A percentile compares a stretch with the other conserved stretches of the same genome.
Conservation (phyloP, 53 echinoderm and acorn worm genomes). For the Holothuria leucospilota region DNA sequence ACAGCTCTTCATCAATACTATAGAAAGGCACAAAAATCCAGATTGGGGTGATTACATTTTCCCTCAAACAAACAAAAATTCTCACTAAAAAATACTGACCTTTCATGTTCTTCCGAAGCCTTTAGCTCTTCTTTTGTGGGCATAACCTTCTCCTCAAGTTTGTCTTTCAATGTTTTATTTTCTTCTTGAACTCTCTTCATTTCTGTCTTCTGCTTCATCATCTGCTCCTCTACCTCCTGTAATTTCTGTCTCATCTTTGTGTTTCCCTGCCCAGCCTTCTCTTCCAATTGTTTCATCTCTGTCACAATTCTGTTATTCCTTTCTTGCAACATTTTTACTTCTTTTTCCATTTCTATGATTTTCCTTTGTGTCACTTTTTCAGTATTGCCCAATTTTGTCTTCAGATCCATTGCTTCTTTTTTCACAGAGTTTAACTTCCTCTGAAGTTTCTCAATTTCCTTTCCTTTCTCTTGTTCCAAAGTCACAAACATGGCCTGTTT, state of each 20-base stretch:
- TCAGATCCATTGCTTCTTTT: slow-evolving; percentile 49
- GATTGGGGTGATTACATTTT: too few relatives aligned
- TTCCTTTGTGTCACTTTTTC: background rate
- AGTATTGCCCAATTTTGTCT: slow-evolving; percentile 31
- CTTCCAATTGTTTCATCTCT: slow-evolving; percentile 2
- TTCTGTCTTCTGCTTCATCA: slow-evolving; percentile 45
- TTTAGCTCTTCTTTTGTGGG: slow-evolving; percentile 16
- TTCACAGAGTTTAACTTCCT: slow-evolving; percentile 2
- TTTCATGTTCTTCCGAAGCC: background rate
- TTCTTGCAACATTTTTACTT: slow-evolving; percentile 23
- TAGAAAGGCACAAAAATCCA: too few relatives aligned
- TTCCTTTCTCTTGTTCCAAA: slow-evolving; percentile 12
- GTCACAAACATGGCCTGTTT: background rate
- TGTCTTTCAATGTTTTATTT: slow-evolving; percentile 46
- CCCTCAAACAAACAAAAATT: too few relatives aligned
- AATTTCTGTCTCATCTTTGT: slow-evolving; percentile 8
- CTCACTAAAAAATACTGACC: background rate
- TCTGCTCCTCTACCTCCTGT: slow-evolving; percentile 30
- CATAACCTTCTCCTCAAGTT: slow-evolving; percentile 45
- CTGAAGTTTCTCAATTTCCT: slow-evolving; percentile 23
- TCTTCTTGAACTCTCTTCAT: slow-evolving; percentile 25
- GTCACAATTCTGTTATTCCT: background rate
- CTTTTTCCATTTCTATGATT: slow-evolving; percentile 27
- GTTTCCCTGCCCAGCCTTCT: background rate
- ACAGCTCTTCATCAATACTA: too few relatives aligned